Evolutionary conservation across 2,113 vertebrate genomes (phyloP).

Genomic region (Marmota flaviventris): DNA sequence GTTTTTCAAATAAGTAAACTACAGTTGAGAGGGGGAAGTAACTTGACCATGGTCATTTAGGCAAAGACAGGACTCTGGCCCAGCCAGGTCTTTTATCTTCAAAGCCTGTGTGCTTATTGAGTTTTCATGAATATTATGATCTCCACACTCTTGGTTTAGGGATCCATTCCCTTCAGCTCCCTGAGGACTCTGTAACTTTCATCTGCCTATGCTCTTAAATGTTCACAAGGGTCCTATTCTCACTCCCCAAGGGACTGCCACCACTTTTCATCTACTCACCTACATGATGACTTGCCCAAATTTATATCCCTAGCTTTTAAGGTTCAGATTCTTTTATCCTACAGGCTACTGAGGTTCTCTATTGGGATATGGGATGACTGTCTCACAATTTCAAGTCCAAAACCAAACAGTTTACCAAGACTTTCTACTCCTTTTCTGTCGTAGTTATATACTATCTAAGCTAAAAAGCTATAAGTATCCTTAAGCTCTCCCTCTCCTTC

Average conservation of each 20-base stretch:
- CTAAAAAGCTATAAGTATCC: background rate
- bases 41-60: background rate
- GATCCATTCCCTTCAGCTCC: background rate
- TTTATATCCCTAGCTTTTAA: background rate
- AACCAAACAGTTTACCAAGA: conserved; percentile 51
- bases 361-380: background rate
- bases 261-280: background rate
- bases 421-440: background rate
- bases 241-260: background rate
- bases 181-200: background rate
- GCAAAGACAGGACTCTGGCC: background rate
- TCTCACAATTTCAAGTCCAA: background rate
- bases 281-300: background rate
- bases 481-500: background rate
- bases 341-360: background rate
- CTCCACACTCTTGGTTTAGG: background rate
- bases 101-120: background rate
- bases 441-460: background rate
- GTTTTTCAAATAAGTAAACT: conserved; percentile 11
- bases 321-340: background rate
- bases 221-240: background rate
- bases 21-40: background rate
- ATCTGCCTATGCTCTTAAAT: background rate
- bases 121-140: background rate
- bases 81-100: background rate